A percentile compares a stretch with the other conserved stretches of the same genome.
Conservation (phyloP, 1,140 invertebrate genomes). For the Brachystomella parvula region DNA sequence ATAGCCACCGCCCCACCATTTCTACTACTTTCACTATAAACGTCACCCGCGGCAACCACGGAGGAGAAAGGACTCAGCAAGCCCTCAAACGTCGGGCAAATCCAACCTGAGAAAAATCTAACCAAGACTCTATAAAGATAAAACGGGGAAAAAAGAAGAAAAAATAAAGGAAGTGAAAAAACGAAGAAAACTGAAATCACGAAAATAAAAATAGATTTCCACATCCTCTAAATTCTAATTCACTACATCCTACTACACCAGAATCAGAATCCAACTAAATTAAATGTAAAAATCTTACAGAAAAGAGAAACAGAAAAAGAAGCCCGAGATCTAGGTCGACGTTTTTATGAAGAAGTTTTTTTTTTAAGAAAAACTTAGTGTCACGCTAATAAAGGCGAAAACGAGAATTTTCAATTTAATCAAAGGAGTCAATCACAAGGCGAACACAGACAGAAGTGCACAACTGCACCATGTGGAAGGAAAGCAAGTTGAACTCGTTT, state of each 20-base stretch:
- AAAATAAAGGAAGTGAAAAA: neutral
- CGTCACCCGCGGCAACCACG: neutral
- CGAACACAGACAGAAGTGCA: neutral
- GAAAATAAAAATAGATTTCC: neutral
- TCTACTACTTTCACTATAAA: neutral
- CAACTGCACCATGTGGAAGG: neutral
- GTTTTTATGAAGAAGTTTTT: neutral
- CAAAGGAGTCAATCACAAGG: neutral
- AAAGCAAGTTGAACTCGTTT: neutral
- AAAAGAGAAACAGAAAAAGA: neutral
- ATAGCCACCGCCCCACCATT: neutral
- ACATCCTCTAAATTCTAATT: neutral
- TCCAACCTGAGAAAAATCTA: neutral
- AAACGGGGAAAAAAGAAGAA: neutral
- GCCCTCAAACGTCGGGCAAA: neutral
- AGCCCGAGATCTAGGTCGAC: neutral
- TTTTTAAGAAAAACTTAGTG: neutral
- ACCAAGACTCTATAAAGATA: neutral
- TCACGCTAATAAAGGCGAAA: neutral
- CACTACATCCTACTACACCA: neutral
- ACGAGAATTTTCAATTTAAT: neutral
- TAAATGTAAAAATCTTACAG: neutral
- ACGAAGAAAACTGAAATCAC: neutral
- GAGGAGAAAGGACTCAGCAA: neutral
- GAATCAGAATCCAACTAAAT: neutral